phyloP scores from a whole-genome alignment of 2,888 invertebrate genomes.

The Drosophila pseudotakahashii region DNA sequence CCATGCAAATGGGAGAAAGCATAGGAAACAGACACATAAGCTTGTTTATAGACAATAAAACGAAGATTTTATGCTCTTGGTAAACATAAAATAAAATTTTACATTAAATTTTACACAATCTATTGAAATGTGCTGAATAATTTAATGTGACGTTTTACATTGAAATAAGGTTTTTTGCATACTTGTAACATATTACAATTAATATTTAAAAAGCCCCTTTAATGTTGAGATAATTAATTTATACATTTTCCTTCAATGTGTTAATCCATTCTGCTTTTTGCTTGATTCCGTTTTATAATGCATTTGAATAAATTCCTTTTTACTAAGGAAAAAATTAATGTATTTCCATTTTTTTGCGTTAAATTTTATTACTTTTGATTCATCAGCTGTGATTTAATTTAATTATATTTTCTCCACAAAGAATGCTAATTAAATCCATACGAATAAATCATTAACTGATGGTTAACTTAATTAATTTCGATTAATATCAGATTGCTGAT shows the following conservation, averaged over 20 bases:
- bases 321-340: not conserved
- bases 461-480: not conserved
- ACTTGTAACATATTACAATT: not conserved
- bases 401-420: conserved; percentile 3
- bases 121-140: not conserved
- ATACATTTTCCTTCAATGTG: not conserved
- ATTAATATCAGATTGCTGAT: not conserved
- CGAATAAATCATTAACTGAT: conserved; percentile 1
- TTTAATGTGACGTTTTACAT: too few relatives aligned
- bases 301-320: not conserved
- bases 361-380: conserved; percentile 1
- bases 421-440: not conserved
- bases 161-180: not conserved
- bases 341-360: not conserved
- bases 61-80: conserved; percentile 9
- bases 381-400: conserved; percentile 1
- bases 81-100: not conserved
- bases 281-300: not conserved
- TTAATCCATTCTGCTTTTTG: not conserved
- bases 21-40: conserved; percentile 3
- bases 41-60: conserved; percentile 1
- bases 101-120: not conserved
- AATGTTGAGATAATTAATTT: not conserved
- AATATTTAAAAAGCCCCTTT: not conserved
- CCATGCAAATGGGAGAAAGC: conserved; percentile 46